Base-by-base conservation (phyloP, 1,140 invertebrate species). In the Sesamia nonagrioides region DNA sequence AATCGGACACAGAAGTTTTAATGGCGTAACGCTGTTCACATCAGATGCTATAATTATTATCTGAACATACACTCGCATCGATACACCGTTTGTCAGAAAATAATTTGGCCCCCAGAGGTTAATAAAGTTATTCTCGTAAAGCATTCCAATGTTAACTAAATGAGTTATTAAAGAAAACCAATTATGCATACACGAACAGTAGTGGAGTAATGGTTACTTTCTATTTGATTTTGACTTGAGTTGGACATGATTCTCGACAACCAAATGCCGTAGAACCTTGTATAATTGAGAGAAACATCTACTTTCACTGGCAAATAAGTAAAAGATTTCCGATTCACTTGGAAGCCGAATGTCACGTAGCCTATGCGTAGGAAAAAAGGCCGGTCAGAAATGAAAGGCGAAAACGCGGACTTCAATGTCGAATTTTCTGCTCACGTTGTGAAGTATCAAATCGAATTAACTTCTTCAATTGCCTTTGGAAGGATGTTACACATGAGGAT, bases 261-360 rank as follows among this genome's bases (percentile, higher is more conserved):
- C 37, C 37, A 68, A 68, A 68, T 37, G 4, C 7, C 50, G n/a
- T 48, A 9, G 33, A 69, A 69, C 66, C 42, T 50, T 48, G 21
- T 71, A 56, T 54, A 18, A 54, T 72, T 72, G 21, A 71, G 40
- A 45, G 50, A 37, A 72, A 54, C 69, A 72, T 18, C 48, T 52
- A 52, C 69, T 72, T 72, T 72, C 69, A 72, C 69, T 56, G 37
- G 69, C 50, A 72, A 72, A 72, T 56, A 72, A 72, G 33, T 72
- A 56, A 37, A 37, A 72, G 66, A 69, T 69, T 72, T 72, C 48
- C 50, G 69, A 54, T 54, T 54, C 33, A 56, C 5, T 72, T 27
- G 8, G 69, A 17, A 56, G 48, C 50, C 33, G 15, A 37, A 54
- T 54, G 33, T 72, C 69, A 72, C 69, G 69, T 72, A 72, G 48